A percentile compares a stretch with the other conserved stretches of the same genome.
phyloP scores from a whole-genome alignment of 2,888 invertebrate species.

The Mythimna ferrago region DNA sequence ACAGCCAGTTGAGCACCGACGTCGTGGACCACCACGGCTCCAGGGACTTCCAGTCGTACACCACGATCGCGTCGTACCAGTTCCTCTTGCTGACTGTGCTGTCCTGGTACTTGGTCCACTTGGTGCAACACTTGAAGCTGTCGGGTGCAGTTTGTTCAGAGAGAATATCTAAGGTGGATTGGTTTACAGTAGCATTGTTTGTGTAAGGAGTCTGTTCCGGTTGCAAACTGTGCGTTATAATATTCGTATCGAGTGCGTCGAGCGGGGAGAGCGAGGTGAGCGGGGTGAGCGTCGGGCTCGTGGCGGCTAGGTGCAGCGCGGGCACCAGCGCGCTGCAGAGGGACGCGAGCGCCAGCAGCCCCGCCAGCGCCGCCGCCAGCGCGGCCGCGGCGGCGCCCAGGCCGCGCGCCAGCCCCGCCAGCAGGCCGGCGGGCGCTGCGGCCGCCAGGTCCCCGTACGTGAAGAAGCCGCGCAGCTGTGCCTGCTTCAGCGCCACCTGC shows the following conservation, averaged over 20 bases:
- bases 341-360: conserved; percentile 66
- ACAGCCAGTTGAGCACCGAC: conserved; percentile 79
- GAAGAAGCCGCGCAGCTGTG: conserved; percentile 94
- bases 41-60: conserved; percentile 72
- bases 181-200: conserved; percentile 66
- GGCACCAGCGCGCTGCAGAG: conserved; percentile 64
- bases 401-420: conserved; percentile 68
- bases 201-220: conserved; percentile 54
- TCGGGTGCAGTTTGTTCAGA: conserved; percentile 57
- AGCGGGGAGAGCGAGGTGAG: conserved; percentile 59
- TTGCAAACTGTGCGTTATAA: conserved; percentile 60
- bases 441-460: conserved; percentile 95
- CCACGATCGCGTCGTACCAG: conserved; percentile 70
- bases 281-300: conserved; percentile 46
- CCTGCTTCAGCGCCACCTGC: conserved; percentile 94
- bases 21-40: conserved; percentile 80
- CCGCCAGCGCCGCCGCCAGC: conserved; percentile 46
- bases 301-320: conserved; percentile 54
- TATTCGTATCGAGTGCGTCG: conserved; percentile 56
- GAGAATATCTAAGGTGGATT: conserved; percentile 44
- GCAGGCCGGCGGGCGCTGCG: conserved; percentile 85
- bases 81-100: conserved; percentile 55
- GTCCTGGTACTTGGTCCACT: conserved; percentile 74
- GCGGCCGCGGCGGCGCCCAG: conserved; percentile 60
- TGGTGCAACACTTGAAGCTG: conserved; percentile 76